phyloP scores from a whole-genome alignment of 2,113 vertebrate species.

The Mesoclemmys tuberculata region DNA sequence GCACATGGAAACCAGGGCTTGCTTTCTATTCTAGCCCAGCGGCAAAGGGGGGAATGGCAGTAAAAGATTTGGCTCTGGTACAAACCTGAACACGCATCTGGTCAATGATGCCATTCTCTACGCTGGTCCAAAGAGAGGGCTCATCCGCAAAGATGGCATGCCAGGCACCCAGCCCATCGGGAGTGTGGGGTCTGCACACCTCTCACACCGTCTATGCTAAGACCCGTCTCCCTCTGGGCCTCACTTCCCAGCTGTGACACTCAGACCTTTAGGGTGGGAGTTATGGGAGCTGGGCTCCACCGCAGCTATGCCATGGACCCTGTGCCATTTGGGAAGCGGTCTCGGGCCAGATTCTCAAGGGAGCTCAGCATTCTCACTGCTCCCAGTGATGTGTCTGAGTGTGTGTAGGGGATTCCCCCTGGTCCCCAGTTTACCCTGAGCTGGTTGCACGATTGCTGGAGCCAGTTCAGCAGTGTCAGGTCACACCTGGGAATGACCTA shows the following conservation, averaged over 20 bases:
- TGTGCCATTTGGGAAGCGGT: too few species aligned
- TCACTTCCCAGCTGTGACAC: neutral
- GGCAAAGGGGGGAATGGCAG: neutral
- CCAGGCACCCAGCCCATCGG: neutral
- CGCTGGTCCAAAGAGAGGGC: rapidly evolving
- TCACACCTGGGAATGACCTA: neutral
- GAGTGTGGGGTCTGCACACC: neutral
- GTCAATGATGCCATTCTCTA: rapidly evolving
- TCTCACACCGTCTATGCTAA: neutral
- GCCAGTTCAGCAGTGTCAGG: neutral
- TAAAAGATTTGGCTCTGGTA: neutral
- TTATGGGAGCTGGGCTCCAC: neutral
- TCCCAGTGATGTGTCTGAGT: neutral
- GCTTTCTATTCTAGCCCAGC: rapidly evolving
- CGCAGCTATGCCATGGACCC: neutral
- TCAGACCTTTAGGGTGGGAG: neutral
- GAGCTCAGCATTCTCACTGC: neutral
- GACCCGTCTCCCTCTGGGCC: neutral
- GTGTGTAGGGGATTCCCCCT: neutral
- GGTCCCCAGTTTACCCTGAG: neutral
- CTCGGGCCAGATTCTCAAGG: neutral
- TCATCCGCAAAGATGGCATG: rapidly evolving
- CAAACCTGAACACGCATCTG: neutral
- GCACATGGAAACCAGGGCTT: neutral
- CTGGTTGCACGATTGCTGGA: neutral